Evolutionary conservation across 2,797 vertebrate species (phyloP).

Genomic region (Etheostoma nigrum): DNA sequence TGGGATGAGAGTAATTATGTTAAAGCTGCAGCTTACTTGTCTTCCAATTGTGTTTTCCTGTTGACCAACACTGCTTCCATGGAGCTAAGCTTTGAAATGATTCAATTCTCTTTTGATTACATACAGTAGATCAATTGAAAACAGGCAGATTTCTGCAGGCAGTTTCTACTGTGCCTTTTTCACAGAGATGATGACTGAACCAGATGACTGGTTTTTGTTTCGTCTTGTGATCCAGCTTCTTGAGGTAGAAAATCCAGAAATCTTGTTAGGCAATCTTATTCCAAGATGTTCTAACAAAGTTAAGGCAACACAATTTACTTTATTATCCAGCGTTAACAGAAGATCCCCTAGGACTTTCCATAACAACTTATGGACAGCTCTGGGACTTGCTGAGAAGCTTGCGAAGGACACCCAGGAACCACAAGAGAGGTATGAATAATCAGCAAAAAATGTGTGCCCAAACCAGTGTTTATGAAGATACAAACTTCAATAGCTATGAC

Average conservation of each 20-base stretch:
- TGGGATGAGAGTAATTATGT: conserved; percentile 46
- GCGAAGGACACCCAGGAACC: conserved; percentile 62
- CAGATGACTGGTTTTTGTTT: conserved; percentile 71
- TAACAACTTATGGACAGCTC: conserved; percentile 57
- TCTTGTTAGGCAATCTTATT: conserved; percentile 61
- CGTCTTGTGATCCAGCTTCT: conserved; percentile 48
- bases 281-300: conserved; percentile 65
- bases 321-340: conserved; percentile 60
- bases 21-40: conserved; percentile 46
- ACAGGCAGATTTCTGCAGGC: conserved; percentile 46
- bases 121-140: conserved; percentile 66
- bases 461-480: conserved; percentile 55
- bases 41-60: conserved; percentile 38
- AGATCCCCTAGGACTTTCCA: conserved; percentile 65
- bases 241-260: conserved; percentile 47
- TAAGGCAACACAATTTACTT: conserved; percentile 65
- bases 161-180: conserved; percentile 65
- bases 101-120: conserved; percentile 53
- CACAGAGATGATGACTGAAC: conserved; percentile 47
- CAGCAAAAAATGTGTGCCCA: conserved; percentile 45
- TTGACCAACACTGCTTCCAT: conserved; percentile 46
- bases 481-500: conserved; percentile 54
- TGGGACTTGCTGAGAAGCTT: conserved; percentile 41
- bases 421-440: conserved; percentile 62
- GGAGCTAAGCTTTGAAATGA: conserved; percentile 45